phyloP scores from a whole-genome alignment of 2,113 vertebrate genomes.

The Hyla sarda region DNA sequence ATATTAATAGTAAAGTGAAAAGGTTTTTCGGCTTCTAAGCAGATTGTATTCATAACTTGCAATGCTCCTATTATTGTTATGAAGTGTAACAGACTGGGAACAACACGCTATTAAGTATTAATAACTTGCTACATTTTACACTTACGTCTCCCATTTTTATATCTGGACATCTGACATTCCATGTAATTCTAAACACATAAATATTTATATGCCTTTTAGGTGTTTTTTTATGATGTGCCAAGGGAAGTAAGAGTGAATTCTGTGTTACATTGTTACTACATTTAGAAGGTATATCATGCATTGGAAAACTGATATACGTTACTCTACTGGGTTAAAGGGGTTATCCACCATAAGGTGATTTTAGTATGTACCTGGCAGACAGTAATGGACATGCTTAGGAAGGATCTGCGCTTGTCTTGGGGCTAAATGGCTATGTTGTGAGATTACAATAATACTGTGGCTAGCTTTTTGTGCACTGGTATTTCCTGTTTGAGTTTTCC shows the following conservation, averaged over 20 bases:
- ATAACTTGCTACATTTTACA: slow-evolving; percentile 20
- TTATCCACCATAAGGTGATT: no score
- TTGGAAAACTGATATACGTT: neutral
- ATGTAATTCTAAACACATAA: neutral
- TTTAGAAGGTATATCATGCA: neutral
- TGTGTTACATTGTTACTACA: neutral
- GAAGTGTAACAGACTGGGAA: neutral
- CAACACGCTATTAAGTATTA: neutral
- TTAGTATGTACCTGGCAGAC: no score
- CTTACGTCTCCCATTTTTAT: neutral
- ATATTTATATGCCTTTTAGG: neutral
- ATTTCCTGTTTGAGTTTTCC: no score
- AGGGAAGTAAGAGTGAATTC: neutral
- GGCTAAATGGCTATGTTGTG: no score
- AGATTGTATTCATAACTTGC: neutral
- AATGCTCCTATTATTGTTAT: neutral
- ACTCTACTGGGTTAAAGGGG: neutral
- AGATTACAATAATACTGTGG: no score
- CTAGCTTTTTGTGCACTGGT: no score
- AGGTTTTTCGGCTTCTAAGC: neutral
- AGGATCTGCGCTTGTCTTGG: no score
- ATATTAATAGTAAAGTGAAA: neutral
- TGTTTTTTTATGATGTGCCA: neutral
- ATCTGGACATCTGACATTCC: neutral
- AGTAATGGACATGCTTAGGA: no score